phyloP scores from a whole-genome alignment of 2,113 vertebrate genomes.

The Scolopax mira region DNA sequence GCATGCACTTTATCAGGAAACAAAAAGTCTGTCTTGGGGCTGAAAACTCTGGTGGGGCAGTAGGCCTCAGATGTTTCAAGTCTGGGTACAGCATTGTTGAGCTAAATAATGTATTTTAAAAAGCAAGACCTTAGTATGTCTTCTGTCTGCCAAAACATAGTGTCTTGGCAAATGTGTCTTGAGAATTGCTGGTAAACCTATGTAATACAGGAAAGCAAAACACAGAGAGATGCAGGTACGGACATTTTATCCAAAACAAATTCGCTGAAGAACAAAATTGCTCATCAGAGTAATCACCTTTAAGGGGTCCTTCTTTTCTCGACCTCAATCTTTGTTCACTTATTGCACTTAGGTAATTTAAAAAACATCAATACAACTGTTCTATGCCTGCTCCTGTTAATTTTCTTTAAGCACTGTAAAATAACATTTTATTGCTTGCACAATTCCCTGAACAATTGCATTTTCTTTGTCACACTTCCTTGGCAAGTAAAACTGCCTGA shows the following conservation, averaged over 20 bases:
- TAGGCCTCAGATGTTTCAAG: neutral
- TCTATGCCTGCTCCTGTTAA: slow-evolving; percentile 48
- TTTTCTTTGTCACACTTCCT: slow-evolving; percentile 67
- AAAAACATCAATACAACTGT: neutral
- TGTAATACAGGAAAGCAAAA: neutral
- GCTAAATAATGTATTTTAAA: neutral
- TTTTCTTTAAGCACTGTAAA: slow-evolving; percentile 62
- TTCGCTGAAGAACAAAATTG: neutral
- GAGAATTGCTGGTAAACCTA: neutral
- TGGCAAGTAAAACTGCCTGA: slow-evolving; percentile 58
- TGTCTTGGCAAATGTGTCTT: neutral
- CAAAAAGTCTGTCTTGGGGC: neutral
- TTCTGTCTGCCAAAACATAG: neutral
- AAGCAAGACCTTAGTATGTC: neutral
- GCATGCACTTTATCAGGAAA: neutral
- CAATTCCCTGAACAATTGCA: slow-evolving; percentile 62
- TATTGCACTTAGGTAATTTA: slow-evolving; percentile 8
- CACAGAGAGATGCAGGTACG: neutral
- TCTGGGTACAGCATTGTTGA: neutral
- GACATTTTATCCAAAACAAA: slow-evolving; percentile 1
- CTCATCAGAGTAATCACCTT: slow-evolving; percentile 8
- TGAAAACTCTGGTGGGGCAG: neutral
- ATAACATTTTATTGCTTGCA: slow-evolving; percentile 53
- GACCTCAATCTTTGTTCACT: neutral
- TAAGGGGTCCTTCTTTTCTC: neutral